Percentiles rank a stretch among this genome's conserved stretches.
Conservation (phyloP, 2,888 invertebrate genomes). For the Polyommatus iphigenia region DNA sequence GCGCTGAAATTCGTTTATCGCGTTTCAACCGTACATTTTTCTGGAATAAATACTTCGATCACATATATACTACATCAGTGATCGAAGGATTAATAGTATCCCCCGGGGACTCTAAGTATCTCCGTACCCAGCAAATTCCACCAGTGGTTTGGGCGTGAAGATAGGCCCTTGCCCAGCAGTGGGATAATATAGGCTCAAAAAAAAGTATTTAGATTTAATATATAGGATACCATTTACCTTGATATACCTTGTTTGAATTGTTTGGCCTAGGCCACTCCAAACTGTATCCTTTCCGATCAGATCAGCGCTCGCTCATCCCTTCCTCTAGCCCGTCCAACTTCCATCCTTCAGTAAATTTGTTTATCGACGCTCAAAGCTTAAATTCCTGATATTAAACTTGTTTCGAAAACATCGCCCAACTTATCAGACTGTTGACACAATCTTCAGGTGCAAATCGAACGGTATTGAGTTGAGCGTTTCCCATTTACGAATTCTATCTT, state of each 20-base stretch:
- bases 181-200: no score
- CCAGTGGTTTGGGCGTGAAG: no score
- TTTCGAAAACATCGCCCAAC: not conserved
- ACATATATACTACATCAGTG: no score
- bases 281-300: not conserved
- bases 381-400: slow-evolving; percentile 18
- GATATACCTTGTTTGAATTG: not conserved
- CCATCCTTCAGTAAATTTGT: slow-evolving; percentile 2
- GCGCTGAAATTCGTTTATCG: no score
- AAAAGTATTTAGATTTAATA: no score
- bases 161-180: no score
- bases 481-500: not conserved
- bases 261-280: not conserved
- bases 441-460: slow-evolving; percentile 24
- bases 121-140: no score
- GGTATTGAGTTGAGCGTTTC: not conserved
- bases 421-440: slow-evolving; percentile 8
- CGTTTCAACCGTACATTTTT: no score
- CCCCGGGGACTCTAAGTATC: no score
- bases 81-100: no score
- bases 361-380: slow-evolving; percentile 15
- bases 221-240: not conserved
- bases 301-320: not conserved
- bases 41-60: no score
- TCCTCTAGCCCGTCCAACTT: not conserved